These are phyloP conservation scores for Microctonus brassicae DNA, from an alignment of 2,888 invertebrate genomes.

Conservation along the genomic window DNA sequence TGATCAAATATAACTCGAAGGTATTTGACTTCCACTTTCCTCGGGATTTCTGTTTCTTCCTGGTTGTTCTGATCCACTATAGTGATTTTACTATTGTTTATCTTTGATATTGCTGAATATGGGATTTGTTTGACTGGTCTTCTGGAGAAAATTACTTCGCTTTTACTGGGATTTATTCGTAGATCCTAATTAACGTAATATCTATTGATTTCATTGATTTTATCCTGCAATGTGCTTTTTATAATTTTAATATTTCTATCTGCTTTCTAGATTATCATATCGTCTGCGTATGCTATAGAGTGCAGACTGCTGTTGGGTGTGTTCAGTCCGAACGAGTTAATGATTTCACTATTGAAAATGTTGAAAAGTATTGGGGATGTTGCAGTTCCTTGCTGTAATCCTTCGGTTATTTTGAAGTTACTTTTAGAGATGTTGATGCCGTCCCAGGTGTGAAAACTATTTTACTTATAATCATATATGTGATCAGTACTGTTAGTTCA, in stretches of 20 bases:
- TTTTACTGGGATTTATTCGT: conserved; percentile 32
- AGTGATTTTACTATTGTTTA: conserved; percentile 31
- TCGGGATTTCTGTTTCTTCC: conserved; percentile 13
- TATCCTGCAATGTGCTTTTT: conserved; percentile 2
- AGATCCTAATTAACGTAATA: conserved; percentile 36
- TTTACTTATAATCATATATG: no score
- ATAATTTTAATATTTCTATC: background rate
- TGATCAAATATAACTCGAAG: conserved; percentile 16
- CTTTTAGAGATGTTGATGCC: background rate
- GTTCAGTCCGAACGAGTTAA: no score
- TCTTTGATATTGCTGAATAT: background rate
- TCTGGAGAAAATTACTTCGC: conserved; percentile 38
- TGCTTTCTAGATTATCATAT: background rate
- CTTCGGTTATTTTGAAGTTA: conserved; percentile 26
- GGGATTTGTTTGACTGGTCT: conserved; percentile 15
- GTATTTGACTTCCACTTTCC: background rate
- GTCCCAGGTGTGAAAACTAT: no score
- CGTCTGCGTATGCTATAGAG: conserved; percentile 39
- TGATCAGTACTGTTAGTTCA: no score
- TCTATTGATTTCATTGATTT: conserved; percentile 25
- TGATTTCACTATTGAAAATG: conserved; percentile 34
- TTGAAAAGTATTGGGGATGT: conserved; percentile 42
- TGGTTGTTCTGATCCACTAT: background rate
- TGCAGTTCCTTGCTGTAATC: conserved; percentile 40
- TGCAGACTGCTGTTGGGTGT: no score